phyloP scores from a whole-genome alignment of 2,888 invertebrate species.

The Ernsta delagoae region DNA sequence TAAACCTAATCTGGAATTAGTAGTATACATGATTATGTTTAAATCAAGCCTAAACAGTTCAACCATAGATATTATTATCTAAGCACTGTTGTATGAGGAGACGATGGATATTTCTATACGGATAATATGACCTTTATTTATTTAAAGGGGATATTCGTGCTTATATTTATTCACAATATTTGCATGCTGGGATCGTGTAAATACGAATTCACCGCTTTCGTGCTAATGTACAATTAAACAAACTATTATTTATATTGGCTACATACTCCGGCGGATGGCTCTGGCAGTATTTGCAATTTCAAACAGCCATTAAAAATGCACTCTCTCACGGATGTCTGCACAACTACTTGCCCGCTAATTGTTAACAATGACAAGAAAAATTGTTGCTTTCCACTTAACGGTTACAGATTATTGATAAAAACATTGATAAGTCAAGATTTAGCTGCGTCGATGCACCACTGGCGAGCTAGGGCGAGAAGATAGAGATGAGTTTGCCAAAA shows the following conservation, averaged over 20 bases:
- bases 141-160: not conserved
- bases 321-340: constrained; percentile 55
- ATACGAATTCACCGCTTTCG: constrained; percentile 45
- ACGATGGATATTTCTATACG: too few relatives aligned
- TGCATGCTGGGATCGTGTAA: constrained; percentile 4
- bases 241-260: constrained; percentile 57
- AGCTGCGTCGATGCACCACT: not conserved
- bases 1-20: too few relatives aligned
- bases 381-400: constrained; percentile 51
- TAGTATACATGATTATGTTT: too few relatives aligned
- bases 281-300: constrained; percentile 62
- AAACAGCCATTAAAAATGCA: constrained; percentile 53
- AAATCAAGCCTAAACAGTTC: too few relatives aligned
- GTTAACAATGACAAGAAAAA: constrained; percentile 66
- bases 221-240: constrained; percentile 60
- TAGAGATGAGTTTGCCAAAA: not conserved
- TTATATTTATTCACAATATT: not conserved
- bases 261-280: constrained; percentile 46
- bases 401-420: constrained; percentile 40
- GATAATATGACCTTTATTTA: too few relatives aligned
- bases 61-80: too few relatives aligned
- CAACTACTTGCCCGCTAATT: constrained; percentile 53
- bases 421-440: constrained; percentile 1
- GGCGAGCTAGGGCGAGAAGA: not conserved
- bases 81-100: too few relatives aligned